Percentiles rank a stretch among this genome's conserved stretches.
phyloP scores from a whole-genome alignment of 2,113 vertebrate genomes.

The Vireo altiloquus region DNA sequence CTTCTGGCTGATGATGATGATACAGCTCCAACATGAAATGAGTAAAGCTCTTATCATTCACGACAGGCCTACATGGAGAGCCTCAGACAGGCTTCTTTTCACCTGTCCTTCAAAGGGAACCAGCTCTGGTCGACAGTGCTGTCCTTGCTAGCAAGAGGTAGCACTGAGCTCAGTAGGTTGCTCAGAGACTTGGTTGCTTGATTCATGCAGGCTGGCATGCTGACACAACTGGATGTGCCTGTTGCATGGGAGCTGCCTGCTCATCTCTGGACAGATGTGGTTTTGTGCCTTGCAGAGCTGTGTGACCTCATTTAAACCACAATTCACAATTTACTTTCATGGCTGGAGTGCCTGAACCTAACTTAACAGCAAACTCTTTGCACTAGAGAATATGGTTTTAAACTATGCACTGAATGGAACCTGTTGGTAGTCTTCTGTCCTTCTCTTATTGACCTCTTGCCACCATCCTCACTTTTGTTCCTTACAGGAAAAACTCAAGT shows the following conservation, averaged over 20 bases:
- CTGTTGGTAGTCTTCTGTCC: background rate
- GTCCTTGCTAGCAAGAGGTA: background rate
- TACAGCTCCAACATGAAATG: accelerated
- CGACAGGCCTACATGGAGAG: background rate
- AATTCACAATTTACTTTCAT: background rate
- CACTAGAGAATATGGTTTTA: background rate
- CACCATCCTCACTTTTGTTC: background rate
- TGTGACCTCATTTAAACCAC: background rate
- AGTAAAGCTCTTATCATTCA: background rate
- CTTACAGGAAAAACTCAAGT: background rate
- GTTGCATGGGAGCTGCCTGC: background rate
- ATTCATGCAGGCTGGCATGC: background rate
- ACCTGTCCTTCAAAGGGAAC: background rate
- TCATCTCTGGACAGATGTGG: background rate
- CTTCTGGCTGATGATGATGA: background rate
- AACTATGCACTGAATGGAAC: background rate
- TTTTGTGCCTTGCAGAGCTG: background rate
- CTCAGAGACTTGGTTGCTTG: background rate
- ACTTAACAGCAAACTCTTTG: background rate
- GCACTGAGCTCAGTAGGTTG: background rate
- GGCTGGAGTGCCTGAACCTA: background rate
- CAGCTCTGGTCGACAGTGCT: background rate
- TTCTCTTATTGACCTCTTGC: background rate
- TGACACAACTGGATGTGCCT: background rate
- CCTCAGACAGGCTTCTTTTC: background rate